Percentiles rank a stretch among this genome's conserved stretches.
Evolutionary conservation across 1,140 invertebrate species (phyloP).

Genomic region (Agrypnia vestita): DNA sequence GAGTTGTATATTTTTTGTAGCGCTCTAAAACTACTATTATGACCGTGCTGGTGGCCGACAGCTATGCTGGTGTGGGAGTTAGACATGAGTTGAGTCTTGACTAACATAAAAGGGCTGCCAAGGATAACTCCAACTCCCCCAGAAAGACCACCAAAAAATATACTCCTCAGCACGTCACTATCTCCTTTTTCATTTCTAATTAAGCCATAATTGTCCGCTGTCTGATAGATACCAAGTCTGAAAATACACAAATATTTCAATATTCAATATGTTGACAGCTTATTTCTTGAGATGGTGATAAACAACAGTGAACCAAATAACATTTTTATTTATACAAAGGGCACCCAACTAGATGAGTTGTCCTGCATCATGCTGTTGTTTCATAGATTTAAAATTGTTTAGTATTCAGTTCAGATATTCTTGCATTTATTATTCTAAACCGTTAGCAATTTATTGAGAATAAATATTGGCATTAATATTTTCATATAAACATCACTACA

Average conservation of each 20-base stretch:
- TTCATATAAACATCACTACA: no score
- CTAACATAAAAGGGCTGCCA: conserved; percentile 85
- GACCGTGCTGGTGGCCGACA: conserved; percentile 90
- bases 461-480: no score
- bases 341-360: no score
- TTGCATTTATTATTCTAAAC: no score
- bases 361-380: no score
- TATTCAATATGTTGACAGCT: neutral
- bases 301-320: no score
- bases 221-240: conserved; percentile 71
- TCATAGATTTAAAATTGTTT: no score
- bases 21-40: conserved; percentile 81
- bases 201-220: conserved; percentile 69
- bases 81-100: conserved; percentile 94
- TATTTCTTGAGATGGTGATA: no score
- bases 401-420: no score
- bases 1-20: conserved; percentile 80
- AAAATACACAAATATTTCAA: conserved; percentile 26
- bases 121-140: conserved; percentile 68
- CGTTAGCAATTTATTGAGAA: no score
- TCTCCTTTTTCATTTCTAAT: conserved; percentile 68
- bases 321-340: no score
- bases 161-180: conserved; percentile 67
- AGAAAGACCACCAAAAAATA: conserved; percentile 68
- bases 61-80: conserved; percentile 85